These are phyloP conservation scores for Pseudochirops corinnae DNA, from an alignment of 2,797 vertebrate species.

Conservation along the genomic window DNA sequence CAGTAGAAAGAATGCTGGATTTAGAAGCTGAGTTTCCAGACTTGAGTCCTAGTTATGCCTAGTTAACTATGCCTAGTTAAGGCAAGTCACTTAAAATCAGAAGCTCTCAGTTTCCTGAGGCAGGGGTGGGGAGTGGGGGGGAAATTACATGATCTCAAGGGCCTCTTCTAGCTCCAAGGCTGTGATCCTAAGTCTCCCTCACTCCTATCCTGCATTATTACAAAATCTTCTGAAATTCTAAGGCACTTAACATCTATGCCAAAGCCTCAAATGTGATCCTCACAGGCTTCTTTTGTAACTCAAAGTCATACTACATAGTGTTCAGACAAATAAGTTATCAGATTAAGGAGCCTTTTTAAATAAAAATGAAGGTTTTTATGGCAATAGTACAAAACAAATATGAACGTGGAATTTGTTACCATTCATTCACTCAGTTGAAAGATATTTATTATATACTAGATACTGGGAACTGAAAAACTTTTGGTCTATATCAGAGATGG, in stretches of 20 bases:
- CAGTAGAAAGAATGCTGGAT: slow-evolving; percentile 5
- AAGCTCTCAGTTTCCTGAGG: neutral
- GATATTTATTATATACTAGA: neutral
- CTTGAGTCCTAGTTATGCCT: neutral
- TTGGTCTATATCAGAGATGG: neutral
- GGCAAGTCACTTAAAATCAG: neutral
- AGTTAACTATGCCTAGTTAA: too few species aligned
- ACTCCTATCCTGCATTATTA: neutral
- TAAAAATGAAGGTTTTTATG: neutral
- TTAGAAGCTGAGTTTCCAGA: neutral
- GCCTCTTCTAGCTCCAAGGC: neutral
- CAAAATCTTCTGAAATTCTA: neutral
- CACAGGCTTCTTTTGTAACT: neutral
- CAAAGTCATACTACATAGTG: neutral
- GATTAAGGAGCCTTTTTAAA: neutral
- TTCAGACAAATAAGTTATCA: neutral
- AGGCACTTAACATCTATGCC: neutral
- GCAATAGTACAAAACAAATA: neutral
- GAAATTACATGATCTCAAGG: neutral
- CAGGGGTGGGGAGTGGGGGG: too few species aligned
- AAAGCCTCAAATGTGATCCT: neutral
- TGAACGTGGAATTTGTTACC: neutral
- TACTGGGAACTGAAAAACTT: neutral
- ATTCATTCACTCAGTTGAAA: neutral
- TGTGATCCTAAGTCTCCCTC: neutral